A percentile compares a stretch with the other conserved stretches of the same genome.
phyloP scores from a whole-genome alignment of 2,888 invertebrate genomes.

The Chamaedrilus cognettii region DNA sequence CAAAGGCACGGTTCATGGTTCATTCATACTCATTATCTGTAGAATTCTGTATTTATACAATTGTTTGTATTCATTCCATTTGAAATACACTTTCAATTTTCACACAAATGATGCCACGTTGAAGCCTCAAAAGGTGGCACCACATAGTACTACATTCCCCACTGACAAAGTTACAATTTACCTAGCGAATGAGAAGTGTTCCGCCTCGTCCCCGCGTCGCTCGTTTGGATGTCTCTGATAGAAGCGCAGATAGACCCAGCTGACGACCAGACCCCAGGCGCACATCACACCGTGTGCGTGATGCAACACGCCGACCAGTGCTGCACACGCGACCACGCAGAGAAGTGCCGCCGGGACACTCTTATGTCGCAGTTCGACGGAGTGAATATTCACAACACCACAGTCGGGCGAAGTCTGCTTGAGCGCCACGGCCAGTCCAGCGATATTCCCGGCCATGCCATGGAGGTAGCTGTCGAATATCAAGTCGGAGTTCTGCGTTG shows the following conservation, averaged over 20 bases:
- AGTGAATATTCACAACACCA: conserved; percentile 85
- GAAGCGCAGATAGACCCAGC: conserved; percentile 94
- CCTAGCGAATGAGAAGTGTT: conserved; percentile 96
- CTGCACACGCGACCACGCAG: conserved; percentile 70
- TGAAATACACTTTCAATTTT: too few species aligned
- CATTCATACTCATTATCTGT: too few species aligned
- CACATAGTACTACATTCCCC: too few species aligned
- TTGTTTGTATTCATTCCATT: too few species aligned
- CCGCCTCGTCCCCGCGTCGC: conserved; percentile 90
- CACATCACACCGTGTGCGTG: conserved; percentile 97
- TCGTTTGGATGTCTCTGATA: conserved; percentile 96
- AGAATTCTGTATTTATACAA: too few species aligned
- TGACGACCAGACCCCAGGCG: conserved; percentile 83
- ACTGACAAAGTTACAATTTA: too few species aligned
- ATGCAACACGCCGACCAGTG: conserved; percentile 81
- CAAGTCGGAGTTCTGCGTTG: conserved; percentile 81
- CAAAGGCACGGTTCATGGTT: too few species aligned
- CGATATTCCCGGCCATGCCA: conserved; percentile 88
- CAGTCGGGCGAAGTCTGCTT: conserved; percentile 98
- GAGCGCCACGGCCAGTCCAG: conserved; percentile 87
- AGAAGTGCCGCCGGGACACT: conserved; percentile 81
- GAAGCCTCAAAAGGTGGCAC: too few species aligned
- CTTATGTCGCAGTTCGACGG: too few species aligned
- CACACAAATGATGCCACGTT: too few species aligned
- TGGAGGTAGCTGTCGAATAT: conserved; percentile 91